Percentiles rank a stretch among this genome's conserved stretches.
These are phyloP conservation scores for Tiliqua scincoides DNA, from an alignment of 2,113 vertebrate species.

Conservation along the genomic window DNA sequence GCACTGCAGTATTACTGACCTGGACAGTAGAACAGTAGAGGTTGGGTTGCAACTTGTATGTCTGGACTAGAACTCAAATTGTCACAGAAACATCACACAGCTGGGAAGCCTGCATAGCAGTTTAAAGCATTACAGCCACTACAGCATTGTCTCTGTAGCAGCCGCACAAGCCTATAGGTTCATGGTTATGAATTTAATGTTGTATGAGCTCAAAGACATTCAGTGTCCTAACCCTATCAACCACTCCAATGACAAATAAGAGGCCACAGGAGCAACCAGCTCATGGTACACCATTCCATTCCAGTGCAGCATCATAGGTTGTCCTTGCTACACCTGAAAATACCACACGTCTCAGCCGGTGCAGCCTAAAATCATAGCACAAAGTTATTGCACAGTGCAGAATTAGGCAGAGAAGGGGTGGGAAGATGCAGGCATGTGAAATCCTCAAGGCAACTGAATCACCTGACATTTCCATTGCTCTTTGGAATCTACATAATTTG, in stretches of 20 bases:
- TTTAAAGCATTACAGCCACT: no score
- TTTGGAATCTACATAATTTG: neutral
- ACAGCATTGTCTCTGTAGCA: no score
- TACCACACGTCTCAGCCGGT: neutral
- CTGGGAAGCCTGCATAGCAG: no score
- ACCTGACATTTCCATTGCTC: neutral
- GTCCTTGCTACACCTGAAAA: neutral
- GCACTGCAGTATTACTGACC: neutral
- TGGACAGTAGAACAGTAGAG: neutral
- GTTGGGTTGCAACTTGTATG: neutral
- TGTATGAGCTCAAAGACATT: no score
- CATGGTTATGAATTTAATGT: no score
- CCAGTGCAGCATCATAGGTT: neutral
- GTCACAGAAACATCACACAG: no score
- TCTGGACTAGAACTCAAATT: no score
- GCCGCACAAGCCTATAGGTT: no score
- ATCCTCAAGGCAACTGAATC: neutral
- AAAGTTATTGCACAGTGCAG: neutral
- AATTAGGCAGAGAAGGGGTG: neutral
- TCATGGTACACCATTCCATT: neutral
- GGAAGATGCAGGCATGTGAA: neutral
- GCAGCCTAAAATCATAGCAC: neutral
- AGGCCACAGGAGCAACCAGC: neutral
- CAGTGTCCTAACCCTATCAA: neutral
- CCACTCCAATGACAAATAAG: neutral